A percentile compares a stretch with the other conserved stretches of the same genome.
Conservation (phyloP, 1,140 invertebrate species). For the Eriosoma lanigerum region DNA sequence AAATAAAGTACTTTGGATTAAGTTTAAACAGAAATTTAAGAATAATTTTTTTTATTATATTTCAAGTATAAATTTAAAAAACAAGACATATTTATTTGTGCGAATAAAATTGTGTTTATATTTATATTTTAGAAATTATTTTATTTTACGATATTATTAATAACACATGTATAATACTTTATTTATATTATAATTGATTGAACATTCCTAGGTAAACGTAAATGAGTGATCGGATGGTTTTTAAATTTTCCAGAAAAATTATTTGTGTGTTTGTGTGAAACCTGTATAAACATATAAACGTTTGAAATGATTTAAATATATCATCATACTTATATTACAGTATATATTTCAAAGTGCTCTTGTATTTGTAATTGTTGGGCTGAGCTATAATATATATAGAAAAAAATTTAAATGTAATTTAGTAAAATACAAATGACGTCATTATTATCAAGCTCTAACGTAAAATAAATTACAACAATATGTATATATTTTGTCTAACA, state of each 20-base stretch:
- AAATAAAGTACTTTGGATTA: background rate
- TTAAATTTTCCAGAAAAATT: background rate
- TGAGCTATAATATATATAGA: no score
- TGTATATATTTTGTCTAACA: background rate
- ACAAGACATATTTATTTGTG: no score
- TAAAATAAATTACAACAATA: background rate
- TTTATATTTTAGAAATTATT: no score
- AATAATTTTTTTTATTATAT: no score
- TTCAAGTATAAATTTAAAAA: no score
- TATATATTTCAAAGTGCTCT: no score
- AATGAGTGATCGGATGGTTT: background rate
- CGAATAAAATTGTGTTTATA: no score
- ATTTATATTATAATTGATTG: no score
- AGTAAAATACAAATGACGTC: conserved; percentile 1
- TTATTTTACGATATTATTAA: no score
- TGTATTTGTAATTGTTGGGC: no score
- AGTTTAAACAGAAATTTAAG: background rate
- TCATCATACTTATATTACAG: background rate
- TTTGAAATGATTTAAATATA: background rate
- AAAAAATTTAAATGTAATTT: background rate
- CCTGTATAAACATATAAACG: background rate
- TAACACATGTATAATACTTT: no score
- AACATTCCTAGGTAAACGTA: no score
- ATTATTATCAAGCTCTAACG: background rate
- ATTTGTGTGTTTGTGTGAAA: background rate